These are phyloP conservation scores for Ectropis grisescens DNA, from an alignment of 1,140 invertebrate genomes.

Conservation along the genomic window DNA sequence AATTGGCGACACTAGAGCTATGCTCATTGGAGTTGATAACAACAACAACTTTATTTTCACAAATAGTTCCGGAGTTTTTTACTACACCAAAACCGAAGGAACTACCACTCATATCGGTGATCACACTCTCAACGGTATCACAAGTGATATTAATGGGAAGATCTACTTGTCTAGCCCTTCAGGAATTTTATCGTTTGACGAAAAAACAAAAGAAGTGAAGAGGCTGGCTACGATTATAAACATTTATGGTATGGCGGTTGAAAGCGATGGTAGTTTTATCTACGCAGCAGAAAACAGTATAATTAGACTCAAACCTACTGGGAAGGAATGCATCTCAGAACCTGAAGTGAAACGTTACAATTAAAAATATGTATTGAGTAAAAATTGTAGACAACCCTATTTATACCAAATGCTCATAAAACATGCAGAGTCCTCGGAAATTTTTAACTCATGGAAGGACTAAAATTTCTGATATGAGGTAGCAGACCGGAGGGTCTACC, in stretches of 20 bases:
- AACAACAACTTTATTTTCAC: conserved; percentile 26
- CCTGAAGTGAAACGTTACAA: no score
- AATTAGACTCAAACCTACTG: conserved; percentile 21
- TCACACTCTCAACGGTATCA: conserved; percentile 27
- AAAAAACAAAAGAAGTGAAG: conserved; percentile 1
- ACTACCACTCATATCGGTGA: conserved; percentile 14
- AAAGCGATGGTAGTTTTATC: conserved; percentile 25
- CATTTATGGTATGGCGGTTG: conserved; percentile 26
- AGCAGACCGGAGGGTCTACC: no score
- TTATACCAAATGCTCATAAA: no score
- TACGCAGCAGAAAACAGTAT: conserved; percentile 20
- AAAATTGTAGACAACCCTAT: no score
- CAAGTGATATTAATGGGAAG: conserved; percentile 26
- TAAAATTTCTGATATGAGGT: no score
- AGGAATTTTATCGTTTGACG: conserved; percentile 26
- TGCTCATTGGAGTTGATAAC: conserved; percentile 28
- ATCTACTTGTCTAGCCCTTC: conserved; percentile 33
- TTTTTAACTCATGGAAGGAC: no score
- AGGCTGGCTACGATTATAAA: conserved; percentile 12
- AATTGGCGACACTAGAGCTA: conserved; percentile 19
- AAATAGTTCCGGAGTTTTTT: conserved; percentile 29
- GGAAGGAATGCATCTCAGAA: not conserved
- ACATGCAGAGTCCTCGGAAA: no score
- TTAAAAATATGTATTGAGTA: no score
- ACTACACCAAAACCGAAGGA: conserved; percentile 11